These are phyloP conservation scores for Drosophila nigromelanica DNA, from an alignment of 1,140 invertebrate genomes.

Conservation along the genomic window DNA sequence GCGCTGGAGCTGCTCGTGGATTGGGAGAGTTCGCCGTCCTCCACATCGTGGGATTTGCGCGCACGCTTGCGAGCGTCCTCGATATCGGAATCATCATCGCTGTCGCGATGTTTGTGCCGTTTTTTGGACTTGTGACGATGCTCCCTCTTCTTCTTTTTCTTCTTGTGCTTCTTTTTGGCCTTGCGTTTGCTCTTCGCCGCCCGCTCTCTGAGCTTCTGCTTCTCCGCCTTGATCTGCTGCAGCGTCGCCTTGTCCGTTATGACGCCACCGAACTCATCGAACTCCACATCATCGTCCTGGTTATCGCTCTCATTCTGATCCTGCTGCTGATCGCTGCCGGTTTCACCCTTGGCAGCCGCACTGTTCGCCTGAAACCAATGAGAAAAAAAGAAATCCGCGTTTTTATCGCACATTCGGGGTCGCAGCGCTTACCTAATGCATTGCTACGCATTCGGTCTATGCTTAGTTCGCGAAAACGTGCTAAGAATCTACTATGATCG, in stretches of 20 bases:
- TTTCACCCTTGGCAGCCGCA: conserved; percentile 20
- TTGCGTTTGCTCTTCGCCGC: conserved; percentile 52
- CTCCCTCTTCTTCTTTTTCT: conserved; percentile 31
- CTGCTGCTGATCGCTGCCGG: background rate
- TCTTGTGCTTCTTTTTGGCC: conserved; percentile 58
- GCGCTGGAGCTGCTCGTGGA: conserved; percentile 51
- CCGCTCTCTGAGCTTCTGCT: conserved; percentile 50
- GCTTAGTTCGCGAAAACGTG: conserved; percentile 84
- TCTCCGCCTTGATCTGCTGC: conserved; percentile 56
- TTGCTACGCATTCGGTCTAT: conserved; percentile 84
- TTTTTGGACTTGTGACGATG: conserved; percentile 45
- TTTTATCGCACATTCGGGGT: conserved; percentile 81
- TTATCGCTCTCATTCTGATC: conserved; percentile 8
- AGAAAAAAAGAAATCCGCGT: conserved; percentile 84
- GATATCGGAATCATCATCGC: conserved; percentile 18
- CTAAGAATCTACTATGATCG: conserved; percentile 75
- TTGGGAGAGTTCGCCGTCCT: conserved; percentile 69
- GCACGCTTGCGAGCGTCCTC: conserved; percentile 7
- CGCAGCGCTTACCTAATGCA: conserved; percentile 84
- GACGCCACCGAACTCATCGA: conserved; percentile 73
- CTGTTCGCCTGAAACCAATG: conserved; percentile 84
- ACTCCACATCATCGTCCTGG: conserved; percentile 63
- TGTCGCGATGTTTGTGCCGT: conserved; percentile 26
- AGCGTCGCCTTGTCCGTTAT: conserved; percentile 60
- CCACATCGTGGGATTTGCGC: conserved; percentile 33